Conservation (phyloP, 2,113 vertebrate genomes). For the Strix uralensis region DNA sequence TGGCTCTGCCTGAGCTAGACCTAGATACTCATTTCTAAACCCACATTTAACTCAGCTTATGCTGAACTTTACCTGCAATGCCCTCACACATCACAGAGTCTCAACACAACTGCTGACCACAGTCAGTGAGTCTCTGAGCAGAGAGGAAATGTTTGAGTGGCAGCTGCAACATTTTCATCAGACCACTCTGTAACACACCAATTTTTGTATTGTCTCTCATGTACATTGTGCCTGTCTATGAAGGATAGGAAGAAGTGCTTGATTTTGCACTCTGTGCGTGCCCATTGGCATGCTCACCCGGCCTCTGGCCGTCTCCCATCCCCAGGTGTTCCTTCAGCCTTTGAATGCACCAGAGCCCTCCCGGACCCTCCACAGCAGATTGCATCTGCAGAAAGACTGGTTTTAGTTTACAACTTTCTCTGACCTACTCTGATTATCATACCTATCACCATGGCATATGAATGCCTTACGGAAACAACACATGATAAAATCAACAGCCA, state of each 20-base stretch:
- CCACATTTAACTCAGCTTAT: background rate
- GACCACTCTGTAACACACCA: background rate
- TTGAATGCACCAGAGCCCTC: background rate
- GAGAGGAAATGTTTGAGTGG: background rate
- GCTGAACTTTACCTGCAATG: background rate
- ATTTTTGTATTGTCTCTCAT: background rate
- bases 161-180: background rate
- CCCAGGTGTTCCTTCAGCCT: background rate
- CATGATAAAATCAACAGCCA: rapidly evolving
- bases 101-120: background rate
- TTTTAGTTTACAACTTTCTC: background rate
- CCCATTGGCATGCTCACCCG: rapidly evolving
- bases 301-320: background rate
- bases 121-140: rapidly evolving
- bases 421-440: background rate
- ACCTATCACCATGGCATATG: background rate
- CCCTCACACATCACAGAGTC: rapidly evolving
- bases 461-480: background rate
- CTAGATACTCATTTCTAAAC: background rate
- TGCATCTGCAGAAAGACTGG: background rate
- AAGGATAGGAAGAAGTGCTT: background rate
- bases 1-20: background rate
- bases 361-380: background rate
- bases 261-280: background rate
- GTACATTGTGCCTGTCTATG: background rate